Conservation (phyloP, 2,113 vertebrate species). For the Baryphthengus martii region DNA sequence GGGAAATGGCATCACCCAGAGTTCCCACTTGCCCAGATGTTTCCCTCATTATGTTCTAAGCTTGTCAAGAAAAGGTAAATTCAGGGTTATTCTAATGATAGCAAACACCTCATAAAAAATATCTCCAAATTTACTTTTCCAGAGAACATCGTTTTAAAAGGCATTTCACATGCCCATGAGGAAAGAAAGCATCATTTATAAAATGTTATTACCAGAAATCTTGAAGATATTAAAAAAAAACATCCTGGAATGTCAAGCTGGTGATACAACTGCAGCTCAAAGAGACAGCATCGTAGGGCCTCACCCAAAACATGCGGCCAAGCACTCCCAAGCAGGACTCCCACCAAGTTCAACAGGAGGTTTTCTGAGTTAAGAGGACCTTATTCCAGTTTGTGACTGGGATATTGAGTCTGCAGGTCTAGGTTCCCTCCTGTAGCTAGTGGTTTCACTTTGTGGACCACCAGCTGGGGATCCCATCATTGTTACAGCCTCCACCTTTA, state of each 20-base stretch:
- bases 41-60: conserved; percentile 71
- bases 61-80: conserved; percentile 65
- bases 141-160: conserved; percentile 66
- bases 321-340: background rate
- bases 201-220: conserved; percentile 64
- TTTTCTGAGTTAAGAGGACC: background rate
- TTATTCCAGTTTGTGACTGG: background rate
- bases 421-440: background rate
- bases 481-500: too few species aligned
- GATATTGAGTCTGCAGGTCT: background rate
- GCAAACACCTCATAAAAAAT: conserved; percentile 76
- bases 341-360: background rate
- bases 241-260: background rate
- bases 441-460: background rate
- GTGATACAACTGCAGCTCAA: background rate
- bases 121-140: conserved; percentile 71
- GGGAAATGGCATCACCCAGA: conserved; percentile 63
- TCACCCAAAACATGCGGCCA: fast-evolving
- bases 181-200: conserved; percentile 65
- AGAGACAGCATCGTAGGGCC: background rate
- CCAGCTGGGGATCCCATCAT: background rate
- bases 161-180: conserved; percentile 37
- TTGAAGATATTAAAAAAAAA: conserved; percentile 35
- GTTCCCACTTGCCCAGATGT: conserved; percentile 71
- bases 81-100: conserved; percentile 75